Evolutionary conservation across 2,113 vertebrate species (phyloP).

Genomic region (Hippocampus zosterae): DNA sequence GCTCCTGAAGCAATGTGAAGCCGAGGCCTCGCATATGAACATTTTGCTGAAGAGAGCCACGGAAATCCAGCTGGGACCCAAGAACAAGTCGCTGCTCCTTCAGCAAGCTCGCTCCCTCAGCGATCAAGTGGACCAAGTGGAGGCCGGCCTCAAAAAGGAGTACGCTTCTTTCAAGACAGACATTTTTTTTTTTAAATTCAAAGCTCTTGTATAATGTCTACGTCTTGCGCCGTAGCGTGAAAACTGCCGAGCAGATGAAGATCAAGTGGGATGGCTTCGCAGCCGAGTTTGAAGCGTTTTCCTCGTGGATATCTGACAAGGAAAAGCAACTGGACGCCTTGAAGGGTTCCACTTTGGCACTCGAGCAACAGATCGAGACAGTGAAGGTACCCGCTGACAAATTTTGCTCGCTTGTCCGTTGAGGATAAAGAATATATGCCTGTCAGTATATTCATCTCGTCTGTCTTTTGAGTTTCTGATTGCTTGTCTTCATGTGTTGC

Average conservation of each 20-base stretch:
- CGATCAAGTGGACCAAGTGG: slow-evolving; percentile 82
- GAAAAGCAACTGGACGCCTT: slow-evolving; percentile 81
- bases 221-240: slow-evolving; percentile 75
- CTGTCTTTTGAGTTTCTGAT: too few species aligned
- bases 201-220: background rate
- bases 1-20: slow-evolving; percentile 82
- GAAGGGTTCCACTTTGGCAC: slow-evolving; percentile 74
- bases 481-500: too few species aligned
- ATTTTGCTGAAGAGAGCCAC: slow-evolving; percentile 83
- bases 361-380: slow-evolving; percentile 80
- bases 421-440: background rate
- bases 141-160: slow-evolving; percentile 85
- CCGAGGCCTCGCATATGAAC: slow-evolving; percentile 79
- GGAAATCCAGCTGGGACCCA: slow-evolving; percentile 87
- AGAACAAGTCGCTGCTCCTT: slow-evolving; percentile 78
- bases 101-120: slow-evolving; percentile 81
- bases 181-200: background rate
- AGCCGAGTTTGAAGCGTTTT: slow-evolving; percentile 83
- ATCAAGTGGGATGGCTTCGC: slow-evolving; percentile 87
- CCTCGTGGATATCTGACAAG: slow-evolving; percentile 86
- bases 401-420: background rate
- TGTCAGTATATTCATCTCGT: too few species aligned
- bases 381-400: slow-evolving; percentile 76
- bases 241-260: slow-evolving; percentile 87
- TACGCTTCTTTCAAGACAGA: slow-evolving; percentile 52